A percentile compares a stretch with the other conserved stretches of the same genome.
Conservation (phyloP, 2,888 invertebrate species). For the Spialia ferax region DNA sequence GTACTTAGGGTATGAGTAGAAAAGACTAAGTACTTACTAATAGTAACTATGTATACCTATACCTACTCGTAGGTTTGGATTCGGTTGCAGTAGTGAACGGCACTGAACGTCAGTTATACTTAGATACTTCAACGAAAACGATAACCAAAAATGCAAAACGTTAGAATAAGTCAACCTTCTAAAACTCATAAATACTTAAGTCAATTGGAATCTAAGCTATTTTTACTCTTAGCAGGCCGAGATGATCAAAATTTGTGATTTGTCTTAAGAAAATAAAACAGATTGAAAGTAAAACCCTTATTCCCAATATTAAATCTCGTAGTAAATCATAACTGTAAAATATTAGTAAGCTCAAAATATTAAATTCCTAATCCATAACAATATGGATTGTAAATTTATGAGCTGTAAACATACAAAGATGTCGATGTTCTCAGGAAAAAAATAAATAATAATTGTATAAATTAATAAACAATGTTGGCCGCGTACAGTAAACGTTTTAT, state of each 20-base stretch:
- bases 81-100: no score
- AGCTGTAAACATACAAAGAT: slow-evolving; percentile 39
- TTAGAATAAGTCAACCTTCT: no score
- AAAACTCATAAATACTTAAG: neutral
- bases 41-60: no score
- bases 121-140: no score
- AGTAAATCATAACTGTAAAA: slow-evolving; percentile 28
- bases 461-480: slow-evolving; percentile 14
- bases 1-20: no score
- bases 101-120: no score
- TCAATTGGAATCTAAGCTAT: neutral
- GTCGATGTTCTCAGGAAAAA: slow-evolving; percentile 12
- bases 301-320: slow-evolving; percentile 8
- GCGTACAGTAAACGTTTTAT: slow-evolving; percentile 12
- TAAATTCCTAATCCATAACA: slow-evolving; percentile 26
- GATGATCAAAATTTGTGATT: neutral
- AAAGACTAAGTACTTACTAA: no score
- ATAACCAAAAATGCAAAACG: no score
- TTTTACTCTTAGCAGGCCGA: neutral
- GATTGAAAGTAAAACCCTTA: slow-evolving; percentile 21
- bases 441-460: slow-evolving; percentile 29
- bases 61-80: no score
- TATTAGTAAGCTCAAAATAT: slow-evolving; percentile 23
- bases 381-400: slow-evolving; percentile 37
- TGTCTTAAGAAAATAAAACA: slow-evolving; percentile 31